Evolutionary conservation across 2,113 vertebrate species (phyloP).

Genomic region (Takifugu bimaculatus): DNA sequence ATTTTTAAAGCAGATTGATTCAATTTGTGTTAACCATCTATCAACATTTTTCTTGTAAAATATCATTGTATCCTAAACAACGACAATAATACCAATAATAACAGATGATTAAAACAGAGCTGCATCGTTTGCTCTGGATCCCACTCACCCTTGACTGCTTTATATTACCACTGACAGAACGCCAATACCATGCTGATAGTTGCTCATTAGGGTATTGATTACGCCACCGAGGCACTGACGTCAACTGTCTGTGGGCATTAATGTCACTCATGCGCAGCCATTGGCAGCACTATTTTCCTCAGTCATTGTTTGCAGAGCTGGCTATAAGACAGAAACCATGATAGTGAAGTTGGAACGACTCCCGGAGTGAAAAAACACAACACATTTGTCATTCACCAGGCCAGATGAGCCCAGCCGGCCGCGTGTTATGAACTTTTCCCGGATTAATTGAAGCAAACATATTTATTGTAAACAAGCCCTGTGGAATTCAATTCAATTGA

Average conservation of each 20-base stretch:
- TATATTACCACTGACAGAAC: slow-evolving; percentile 60
- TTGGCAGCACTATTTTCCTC: slow-evolving; percentile 7
- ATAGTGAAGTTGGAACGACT: neutral
- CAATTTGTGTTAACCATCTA: neutral
- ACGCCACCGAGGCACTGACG: slow-evolving; percentile 43
- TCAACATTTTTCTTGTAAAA: neutral
- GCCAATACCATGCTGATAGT: slow-evolving; percentile 61
- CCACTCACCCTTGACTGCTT: slow-evolving; percentile 40
- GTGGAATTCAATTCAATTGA: slow-evolving; percentile 76
- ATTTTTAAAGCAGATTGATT: neutral
- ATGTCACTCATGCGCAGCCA: slow-evolving; percentile 11
- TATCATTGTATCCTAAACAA: neutral
- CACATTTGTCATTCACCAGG: slow-evolving; percentile 15
- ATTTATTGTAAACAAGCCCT: slow-evolving; percentile 79
- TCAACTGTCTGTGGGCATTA: slow-evolving; percentile 35
- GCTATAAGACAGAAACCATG: neutral
- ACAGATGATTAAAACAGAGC: slow-evolving; percentile 45
- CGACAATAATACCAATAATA: neutral
- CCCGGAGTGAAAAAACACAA: neutral
- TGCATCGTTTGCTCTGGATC: slow-evolving; percentile 51
- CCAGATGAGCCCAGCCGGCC: slow-evolving; percentile 14
- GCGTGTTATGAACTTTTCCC: slow-evolving; percentile 48
- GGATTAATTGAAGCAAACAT: slow-evolving; percentile 75
- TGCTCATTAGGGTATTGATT: slow-evolving; percentile 65
- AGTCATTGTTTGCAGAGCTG: neutral